Evolutionary conservation across 1,140 invertebrate species (phyloP).

Genomic region (Drosophila seguyi): DNA sequence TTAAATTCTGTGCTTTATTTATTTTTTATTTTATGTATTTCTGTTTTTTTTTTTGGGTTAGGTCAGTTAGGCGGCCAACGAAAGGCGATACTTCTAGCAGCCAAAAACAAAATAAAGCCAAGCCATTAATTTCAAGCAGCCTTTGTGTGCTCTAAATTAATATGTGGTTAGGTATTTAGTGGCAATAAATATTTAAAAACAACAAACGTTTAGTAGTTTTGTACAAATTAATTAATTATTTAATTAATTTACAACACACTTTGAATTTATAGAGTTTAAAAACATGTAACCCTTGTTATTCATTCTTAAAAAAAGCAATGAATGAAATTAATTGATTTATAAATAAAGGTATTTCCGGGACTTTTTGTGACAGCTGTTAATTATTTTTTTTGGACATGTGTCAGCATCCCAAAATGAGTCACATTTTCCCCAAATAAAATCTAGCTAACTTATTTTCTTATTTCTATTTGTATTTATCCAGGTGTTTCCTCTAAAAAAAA

Average conservation of each 20-base stretch:
- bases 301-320: background rate
- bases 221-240: too few relatives aligned
- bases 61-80: constrained; percentile 29
- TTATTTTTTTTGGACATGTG: background rate
- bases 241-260: too few relatives aligned
- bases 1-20: background rate
- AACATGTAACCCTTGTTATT: background rate
- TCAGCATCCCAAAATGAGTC: constrained; percentile 45
- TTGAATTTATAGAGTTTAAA: too few relatives aligned
- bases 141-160: constrained; percentile 20
- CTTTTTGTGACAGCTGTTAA: background rate
- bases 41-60: constrained; percentile 21
- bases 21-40: background rate
- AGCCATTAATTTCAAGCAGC: constrained; percentile 12
- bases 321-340: background rate
- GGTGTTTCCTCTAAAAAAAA: constrained; percentile 69
- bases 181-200: background rate
- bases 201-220: too few relatives aligned
- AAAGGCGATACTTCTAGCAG: constrained; percentile 36
- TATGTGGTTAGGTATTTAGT: background rate
- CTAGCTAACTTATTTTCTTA: constrained; percentile 14
- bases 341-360: background rate
- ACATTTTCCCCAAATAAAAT: constrained; percentile 28
- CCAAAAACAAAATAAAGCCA: constrained; percentile 9
- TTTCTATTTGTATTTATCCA: constrained; percentile 64